Evolutionary conservation across 2,797 vertebrate species (phyloP).

Genomic region (Pachyuromys duprasi): DNA sequence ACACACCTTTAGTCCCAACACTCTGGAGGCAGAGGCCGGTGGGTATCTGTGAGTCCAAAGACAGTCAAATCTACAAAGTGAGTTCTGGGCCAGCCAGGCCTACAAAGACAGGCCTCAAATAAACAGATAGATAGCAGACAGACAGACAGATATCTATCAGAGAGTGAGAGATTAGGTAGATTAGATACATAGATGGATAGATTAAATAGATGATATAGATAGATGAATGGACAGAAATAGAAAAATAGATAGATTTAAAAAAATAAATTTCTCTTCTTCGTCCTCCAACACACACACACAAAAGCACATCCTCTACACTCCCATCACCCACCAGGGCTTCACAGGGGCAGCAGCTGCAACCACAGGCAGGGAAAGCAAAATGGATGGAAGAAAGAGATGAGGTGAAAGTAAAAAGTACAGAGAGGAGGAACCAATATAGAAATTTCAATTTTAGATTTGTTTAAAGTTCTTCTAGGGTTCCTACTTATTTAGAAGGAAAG

Average conservation of each 20-base stretch:
- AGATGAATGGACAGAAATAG: too few species aligned
- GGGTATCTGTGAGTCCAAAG: neutral
- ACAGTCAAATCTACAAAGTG: neutral
- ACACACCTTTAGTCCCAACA: neutral
- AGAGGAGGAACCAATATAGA: neutral
- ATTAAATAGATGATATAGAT: too few species aligned
- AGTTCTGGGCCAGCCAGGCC: neutral
- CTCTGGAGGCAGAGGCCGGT: neutral
- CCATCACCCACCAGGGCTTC: neutral
- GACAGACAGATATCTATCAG: too few species aligned
- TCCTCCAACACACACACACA: neutral
- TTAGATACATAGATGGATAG: too few species aligned
- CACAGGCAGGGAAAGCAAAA: neutral
- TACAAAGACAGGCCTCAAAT: neutral
- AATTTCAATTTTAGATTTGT: neutral
- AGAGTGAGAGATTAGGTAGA: too few species aligned
- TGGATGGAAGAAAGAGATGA: rapidly evolving
- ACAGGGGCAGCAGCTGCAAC: neutral
- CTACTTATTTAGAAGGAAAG: neutral
- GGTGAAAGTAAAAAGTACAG: neutral
- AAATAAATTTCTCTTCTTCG: neutral
- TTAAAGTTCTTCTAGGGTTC: neutral
- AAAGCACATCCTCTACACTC: neutral
- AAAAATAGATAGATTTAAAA: neutral
- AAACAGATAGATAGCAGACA: neutral